Evolutionary conservation across 2,797 vertebrate genomes (phyloP).

Genomic region (Limnodromus scolopaceus): DNA sequence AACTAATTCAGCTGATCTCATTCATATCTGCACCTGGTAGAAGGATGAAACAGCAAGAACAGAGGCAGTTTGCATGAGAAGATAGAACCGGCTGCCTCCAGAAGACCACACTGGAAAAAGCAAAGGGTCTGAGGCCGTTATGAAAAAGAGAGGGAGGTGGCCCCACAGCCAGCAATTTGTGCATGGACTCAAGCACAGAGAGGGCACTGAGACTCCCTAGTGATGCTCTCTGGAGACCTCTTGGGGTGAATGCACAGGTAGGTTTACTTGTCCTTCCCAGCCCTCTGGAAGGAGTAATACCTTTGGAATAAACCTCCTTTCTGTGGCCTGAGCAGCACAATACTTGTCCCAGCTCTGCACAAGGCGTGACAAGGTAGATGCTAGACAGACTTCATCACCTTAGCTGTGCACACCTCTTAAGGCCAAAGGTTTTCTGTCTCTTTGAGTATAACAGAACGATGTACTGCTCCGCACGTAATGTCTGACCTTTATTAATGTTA

Average conservation of each 20-base stretch:
- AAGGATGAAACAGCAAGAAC: not conserved
- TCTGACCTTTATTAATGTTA: not conserved
- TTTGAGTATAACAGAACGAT: not conserved
- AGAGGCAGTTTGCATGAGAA: not conserved
- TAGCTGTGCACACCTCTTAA: not conserved
- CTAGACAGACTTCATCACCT: not conserved
- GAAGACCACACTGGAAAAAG: not conserved
- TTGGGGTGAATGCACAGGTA: not conserved
- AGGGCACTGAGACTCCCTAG: not conserved
- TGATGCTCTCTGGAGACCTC: not conserved
- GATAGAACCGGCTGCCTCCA: not conserved
- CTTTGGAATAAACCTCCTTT: not conserved
- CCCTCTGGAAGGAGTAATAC: not conserved
- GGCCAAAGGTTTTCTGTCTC: not conserved
- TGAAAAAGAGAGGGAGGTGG: not conserved
- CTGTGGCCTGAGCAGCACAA: not conserved
- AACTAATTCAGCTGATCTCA: not conserved
- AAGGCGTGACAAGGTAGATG: not conserved
- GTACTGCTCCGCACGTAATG: rapidly evolving
- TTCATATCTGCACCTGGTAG: not conserved
- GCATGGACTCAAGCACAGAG: not conserved
- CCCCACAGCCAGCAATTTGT: not conserved
- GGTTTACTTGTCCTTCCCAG: not conserved
- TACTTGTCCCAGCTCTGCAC: not conserved
- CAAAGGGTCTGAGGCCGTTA: not conserved